Evolutionary conservation across 2,113 vertebrate species (phyloP), one percentile per base, ranked within the genome.

Genomic region (Isurus oxyrinchus): DNA sequence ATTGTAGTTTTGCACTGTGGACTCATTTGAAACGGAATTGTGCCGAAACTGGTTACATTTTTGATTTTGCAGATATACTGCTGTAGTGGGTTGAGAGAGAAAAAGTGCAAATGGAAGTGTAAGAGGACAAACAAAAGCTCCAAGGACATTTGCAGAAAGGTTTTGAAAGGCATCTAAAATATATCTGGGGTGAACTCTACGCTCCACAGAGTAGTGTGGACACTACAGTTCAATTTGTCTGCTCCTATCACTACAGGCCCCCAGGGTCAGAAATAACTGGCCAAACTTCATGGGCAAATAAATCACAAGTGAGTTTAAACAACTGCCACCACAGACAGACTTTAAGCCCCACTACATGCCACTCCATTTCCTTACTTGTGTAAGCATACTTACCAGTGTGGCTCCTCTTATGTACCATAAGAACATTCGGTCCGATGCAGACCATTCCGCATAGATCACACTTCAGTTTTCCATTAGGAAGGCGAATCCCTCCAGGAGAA

Each of bases 331-430:
- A 76, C 66, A 95, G 67, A 69, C 11, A 95, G 94, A 95, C 40
- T 55, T 95, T 95, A 72, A 95, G 67, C 49, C 94, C 94, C 66
- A 72, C 66, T 53, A 95, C 67, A 95, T 35, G 94, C 67, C 94
- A 95, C 94, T 95, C 94, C 94, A 95, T 95, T 95, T 72, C 94
- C 67, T 72, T 95, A 95, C 25, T 72, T 72, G 35, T 87, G 76
- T 61, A 84, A 96, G 53, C 81, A 31, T 66, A 61, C 98, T 98
- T 97, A 99, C 99, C 99, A 0, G 99, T 99, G 98, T 99, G 99
- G 97, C 99, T 99, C 96, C 99, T 98, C 96, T 99, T 99, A 98
- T 99, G 99, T 96, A 99, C 99, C 99, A 99, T 99, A 81, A 99
- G 98, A 96, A 99, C 99, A 27, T 99, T 99, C 96, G 99, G 99